Percentiles rank a stretch among this genome's conserved stretches.
Conservation (phyloP, 2,888 invertebrate genomes). For the Sinodicranocentrus sp. region DNA sequence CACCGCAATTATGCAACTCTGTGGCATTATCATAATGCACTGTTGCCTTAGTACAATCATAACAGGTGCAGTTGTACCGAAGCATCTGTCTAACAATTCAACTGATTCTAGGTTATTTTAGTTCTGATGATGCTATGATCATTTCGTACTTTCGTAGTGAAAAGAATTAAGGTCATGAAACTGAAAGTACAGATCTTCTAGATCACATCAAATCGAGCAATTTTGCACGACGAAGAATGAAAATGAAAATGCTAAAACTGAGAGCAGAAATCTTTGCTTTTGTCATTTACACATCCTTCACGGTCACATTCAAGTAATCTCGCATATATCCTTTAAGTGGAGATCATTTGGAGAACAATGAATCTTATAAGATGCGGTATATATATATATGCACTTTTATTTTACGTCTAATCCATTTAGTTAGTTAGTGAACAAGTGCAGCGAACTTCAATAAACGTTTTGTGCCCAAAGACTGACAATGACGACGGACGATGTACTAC, state of each 20-base stretch:
- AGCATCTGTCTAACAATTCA: too few relatives aligned
- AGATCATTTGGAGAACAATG: not conserved
- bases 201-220: not conserved
- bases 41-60: too few relatives aligned
- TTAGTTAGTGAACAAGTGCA: too few relatives aligned
- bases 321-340: too few relatives aligned
- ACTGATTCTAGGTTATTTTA: not conserved
- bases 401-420: not conserved
- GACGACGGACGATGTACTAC: too few relatives aligned
- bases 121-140: not conserved
- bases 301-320: not conserved
- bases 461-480: too few relatives aligned
- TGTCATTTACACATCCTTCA: not conserved
- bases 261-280: not conserved
- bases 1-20: too few relatives aligned
- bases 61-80: too few relatives aligned
- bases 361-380: too few relatives aligned
- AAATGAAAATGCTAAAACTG: not conserved
- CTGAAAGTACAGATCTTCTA: conserved; percentile 30
- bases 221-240: not conserved
- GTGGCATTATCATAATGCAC: not conserved
- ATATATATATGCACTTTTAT: too few relatives aligned
- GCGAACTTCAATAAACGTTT: too few relatives aligned
- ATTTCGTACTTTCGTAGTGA: not conserved
- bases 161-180: conserved; percentile 49